A percentile compares a stretch with the other conserved stretches of the same genome.
phyloP scores from a whole-genome alignment of 30 jellyfish, hydroid and myxozoan genomes.

The Hydractinia symbiolongicarpus region DNA sequence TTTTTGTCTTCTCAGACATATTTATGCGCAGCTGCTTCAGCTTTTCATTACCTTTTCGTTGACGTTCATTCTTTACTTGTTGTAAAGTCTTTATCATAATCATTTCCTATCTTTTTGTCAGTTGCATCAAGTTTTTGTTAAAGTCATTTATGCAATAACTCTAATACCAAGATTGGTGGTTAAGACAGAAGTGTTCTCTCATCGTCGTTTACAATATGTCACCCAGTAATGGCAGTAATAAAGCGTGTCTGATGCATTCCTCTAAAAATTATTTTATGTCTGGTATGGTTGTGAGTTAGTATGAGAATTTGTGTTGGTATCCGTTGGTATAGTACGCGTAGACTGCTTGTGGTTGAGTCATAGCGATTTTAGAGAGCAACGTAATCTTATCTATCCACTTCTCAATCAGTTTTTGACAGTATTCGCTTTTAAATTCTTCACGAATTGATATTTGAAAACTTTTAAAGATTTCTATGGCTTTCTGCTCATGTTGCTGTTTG shows the following conservation, averaged over 20 bases:
- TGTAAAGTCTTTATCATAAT: background rate
- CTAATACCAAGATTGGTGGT: too few species aligned
- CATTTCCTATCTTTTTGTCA: too few species aligned
- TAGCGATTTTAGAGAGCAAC: slow-evolving; percentile 1
- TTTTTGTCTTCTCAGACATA: too few species aligned
- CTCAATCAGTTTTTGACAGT: background rate
- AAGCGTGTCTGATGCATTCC: too few species aligned
- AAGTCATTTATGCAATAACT: too few species aligned
- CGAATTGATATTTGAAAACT: background rate
- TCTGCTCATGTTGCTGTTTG: background rate
- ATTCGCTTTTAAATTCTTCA: background rate
- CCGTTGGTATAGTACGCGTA: background rate
- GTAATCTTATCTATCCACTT: background rate
- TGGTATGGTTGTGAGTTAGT: too few species aligned
- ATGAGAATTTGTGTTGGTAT: background rate
- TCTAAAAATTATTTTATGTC: too few species aligned
- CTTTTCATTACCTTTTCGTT: background rate
- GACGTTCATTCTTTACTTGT: background rate
- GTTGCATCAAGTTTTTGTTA: too few species aligned
- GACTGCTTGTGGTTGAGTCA: slow-evolving; percentile 26
- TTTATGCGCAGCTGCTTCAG: too few species aligned
- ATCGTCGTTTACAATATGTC: background rate
- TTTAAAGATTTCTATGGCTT: background rate
- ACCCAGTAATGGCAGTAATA: too few species aligned
- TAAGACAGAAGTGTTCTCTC: too few species aligned